Base-by-base conservation (phyloP, 2,113 vertebrate genomes). In the Microcebus ravelobensis region DNA sequence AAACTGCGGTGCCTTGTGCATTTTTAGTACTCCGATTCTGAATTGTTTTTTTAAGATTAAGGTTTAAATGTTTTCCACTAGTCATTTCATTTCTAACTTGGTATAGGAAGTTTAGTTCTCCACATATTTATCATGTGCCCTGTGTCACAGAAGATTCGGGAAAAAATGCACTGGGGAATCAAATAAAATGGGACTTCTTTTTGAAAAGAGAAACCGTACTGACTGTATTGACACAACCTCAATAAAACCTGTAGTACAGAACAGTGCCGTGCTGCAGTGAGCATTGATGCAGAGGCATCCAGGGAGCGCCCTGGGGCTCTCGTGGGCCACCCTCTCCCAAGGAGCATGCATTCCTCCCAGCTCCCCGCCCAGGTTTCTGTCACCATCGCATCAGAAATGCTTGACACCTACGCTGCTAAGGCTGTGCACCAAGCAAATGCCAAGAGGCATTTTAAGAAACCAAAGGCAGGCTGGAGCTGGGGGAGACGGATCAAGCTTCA, bases 221-320 rank as follows among this genome's bases (percentile, higher is more conserved):
- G 99, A 99, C 99, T 99, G 99, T 99, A 99, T 98, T 99, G 99
- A 99, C 98, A 98, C 98, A 98, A 82, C 91, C 59, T 99, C 99
- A 99, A 99, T 99, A 99, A 99, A 99, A 98, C 98, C 97, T 98
- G 94, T 97, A 97, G 97, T 98, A 95, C 48, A 97, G 97, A 96
- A 98, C 29, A 55, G 74, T 2, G 2, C 34, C 17, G 52, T 48
- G 61, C 20, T 65, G 59, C 80, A 39, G 3, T 2, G 79, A 89
- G 81, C 48, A 4, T 39, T 20, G 27, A 39, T 2, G 18, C 50
- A 59, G 81, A 50, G 39, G 50, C 8, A 0, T 3, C 65, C 20
- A 5, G 52, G 87, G 27, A 8, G 52, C 70, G 67, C 52, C 67
- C 85, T 2, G 55, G 76, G 77, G 42, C 55, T 82, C 57, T n/a